A percentile compares a stretch with the other conserved stretches of the same genome.
phyloP scores from a whole-genome alignment of 2,888 invertebrate genomes.

The Cyrtodaria siliqua region DNA sequence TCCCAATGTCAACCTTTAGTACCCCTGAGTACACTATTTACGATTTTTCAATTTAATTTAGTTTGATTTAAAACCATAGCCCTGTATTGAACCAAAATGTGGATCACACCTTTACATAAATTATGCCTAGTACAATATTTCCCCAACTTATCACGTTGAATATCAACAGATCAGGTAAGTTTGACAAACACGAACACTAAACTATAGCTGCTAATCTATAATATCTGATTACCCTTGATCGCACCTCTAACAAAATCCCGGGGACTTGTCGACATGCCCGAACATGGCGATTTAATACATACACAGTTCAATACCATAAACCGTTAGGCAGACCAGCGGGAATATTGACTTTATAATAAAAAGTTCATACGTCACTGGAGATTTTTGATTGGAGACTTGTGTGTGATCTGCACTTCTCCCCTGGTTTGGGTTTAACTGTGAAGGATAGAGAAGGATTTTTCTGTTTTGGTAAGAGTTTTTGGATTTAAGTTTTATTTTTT shows the following conservation, averaged over 20 bases:
- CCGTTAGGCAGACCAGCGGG: constrained; percentile 20
- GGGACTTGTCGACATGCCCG: constrained; percentile 52
- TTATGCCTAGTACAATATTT: no score
- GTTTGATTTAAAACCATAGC: no score
- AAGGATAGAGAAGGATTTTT: background rate
- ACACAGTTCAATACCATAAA: constrained; percentile 25
- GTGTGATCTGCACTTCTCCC: background rate
- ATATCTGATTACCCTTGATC: constrained; percentile 40
- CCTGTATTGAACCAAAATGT: no score
- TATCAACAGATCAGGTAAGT: no score
- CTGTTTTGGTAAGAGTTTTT: constrained; percentile 13
- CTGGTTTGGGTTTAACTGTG: background rate
- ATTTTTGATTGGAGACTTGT: background rate
- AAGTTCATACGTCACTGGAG: constrained; percentile 40
- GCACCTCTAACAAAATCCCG: constrained; percentile 56
- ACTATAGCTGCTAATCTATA: constrained; percentile 10
- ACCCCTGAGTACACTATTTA: no score
- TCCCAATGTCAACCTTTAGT: no score
- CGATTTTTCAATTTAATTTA: no score
- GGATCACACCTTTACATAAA: no score
- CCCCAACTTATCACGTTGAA: no score
- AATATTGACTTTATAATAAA: constrained; percentile 57
- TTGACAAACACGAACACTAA: no score
- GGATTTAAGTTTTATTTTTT: no score
- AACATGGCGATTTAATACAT: constrained; percentile 35